Conservation (phyloP, 2,888 invertebrate species). For the Clunio marinus region DNA sequence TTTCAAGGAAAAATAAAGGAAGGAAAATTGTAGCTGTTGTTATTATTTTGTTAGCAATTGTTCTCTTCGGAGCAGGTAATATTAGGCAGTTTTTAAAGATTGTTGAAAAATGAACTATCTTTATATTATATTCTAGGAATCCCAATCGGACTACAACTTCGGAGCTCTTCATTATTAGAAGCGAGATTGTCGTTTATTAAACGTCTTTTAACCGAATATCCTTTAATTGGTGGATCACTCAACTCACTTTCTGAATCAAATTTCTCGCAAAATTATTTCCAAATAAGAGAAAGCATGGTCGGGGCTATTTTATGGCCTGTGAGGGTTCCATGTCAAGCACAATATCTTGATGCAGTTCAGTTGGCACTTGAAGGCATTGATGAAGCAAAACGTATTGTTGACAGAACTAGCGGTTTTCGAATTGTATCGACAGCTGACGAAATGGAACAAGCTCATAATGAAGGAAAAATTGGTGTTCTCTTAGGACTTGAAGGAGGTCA, state of each 20-base stretch:
- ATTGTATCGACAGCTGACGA: slow-evolving; percentile 57
- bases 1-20: slow-evolving; percentile 43
- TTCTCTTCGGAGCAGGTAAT: slow-evolving; percentile 50
- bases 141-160: slow-evolving; percentile 55
- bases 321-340: slow-evolving; percentile 58
- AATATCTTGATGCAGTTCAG: slow-evolving; percentile 63
- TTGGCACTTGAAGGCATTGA: slow-evolving; percentile 64
- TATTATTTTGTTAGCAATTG: slow-evolving; percentile 47
- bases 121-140: slow-evolving; percentile 43
- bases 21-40: slow-evolving; percentile 47
- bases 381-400: slow-evolving; percentile 58
- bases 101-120: neutral
- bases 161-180: slow-evolving; percentile 56
- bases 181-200: slow-evolving; percentile 56
- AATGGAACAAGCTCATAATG: slow-evolving; percentile 58
- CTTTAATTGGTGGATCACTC: slow-evolving; percentile 56
- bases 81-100: too few species aligned
- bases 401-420: slow-evolving; percentile 54
- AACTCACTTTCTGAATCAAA: slow-evolving; percentile 44
- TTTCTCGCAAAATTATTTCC: slow-evolving; percentile 44
- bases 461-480: slow-evolving; percentile 59
- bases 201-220: slow-evolving; percentile 55
- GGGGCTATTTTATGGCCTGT: slow-evolving; percentile 52
- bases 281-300: slow-evolving; percentile 54
- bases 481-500: slow-evolving; percentile 65